Percentiles rank a stretch among this genome's conserved stretches.
phyloP scores from a whole-genome alignment of 2,797 vertebrate species.

The Vireo griseus region DNA sequence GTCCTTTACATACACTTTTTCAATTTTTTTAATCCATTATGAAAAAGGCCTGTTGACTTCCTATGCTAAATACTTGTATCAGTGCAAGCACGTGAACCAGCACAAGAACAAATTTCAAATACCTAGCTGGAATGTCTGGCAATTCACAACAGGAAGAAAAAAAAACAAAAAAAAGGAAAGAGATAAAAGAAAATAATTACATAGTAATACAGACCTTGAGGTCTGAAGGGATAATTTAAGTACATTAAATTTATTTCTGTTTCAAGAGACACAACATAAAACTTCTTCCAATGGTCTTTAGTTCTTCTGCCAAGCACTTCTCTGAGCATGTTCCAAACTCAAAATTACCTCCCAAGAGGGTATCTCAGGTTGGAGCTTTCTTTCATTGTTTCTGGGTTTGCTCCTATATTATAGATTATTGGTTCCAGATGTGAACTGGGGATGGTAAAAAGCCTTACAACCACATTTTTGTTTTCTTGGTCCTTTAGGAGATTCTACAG shows the following conservation, averaged over 20 bases:
- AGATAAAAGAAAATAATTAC: neutral
- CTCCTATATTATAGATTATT: neutral
- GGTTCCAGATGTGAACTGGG: constrained; percentile 29
- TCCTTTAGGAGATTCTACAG: neutral
- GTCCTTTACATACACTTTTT: neutral
- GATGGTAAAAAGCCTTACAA: neutral
- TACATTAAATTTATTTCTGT: constrained; percentile 28
- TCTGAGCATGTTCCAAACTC: constrained; percentile 17
- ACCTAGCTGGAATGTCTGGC: neutral
- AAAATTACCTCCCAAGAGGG: constrained; percentile 33
- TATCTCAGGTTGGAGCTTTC: constrained; percentile 10
- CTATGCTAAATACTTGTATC: neutral
- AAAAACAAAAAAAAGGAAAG: too few species aligned
- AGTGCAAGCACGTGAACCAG: neutral
- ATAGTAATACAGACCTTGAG: neutral
- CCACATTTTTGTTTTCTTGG: neutral
- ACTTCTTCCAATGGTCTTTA: constrained; percentile 7
- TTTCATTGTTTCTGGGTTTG: constrained; percentile 19
- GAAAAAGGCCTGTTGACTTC: neutral
- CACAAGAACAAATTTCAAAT: neutral
- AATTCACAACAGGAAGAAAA: fast-evolving
- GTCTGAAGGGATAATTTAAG: constrained; percentile 20
- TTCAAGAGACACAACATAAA: constrained; percentile 48
- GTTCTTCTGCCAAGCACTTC: constrained; percentile 38
- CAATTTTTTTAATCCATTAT: neutral